These are phyloP conservation scores for Rhynchophorus ferrugineus DNA, from an alignment of 1,140 invertebrate species.

Conservation along the genomic window DNA sequence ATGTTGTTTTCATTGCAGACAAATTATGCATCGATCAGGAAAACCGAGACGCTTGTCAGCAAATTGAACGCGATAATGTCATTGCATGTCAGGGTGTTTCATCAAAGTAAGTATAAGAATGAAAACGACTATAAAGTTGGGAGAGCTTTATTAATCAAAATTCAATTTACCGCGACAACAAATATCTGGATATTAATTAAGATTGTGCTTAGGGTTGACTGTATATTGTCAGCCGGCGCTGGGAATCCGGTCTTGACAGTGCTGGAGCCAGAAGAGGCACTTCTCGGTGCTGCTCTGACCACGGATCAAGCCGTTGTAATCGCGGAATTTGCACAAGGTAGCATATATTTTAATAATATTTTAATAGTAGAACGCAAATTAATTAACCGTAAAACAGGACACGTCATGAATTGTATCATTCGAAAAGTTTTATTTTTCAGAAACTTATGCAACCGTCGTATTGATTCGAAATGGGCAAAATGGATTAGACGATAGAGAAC, in stretches of 20 bases:
- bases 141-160: no score
- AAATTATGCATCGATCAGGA: conserved; percentile 14
- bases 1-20: conserved; percentile 14
- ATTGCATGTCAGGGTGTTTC: conserved; percentile 2
- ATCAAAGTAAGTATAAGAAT: conserved; percentile 13
- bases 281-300: conserved; percentile 21
- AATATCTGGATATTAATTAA: conserved; percentile 9
- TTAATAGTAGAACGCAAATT: not conserved
- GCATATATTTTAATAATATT: not conserved
- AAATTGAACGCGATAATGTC: conserved; percentile 15
- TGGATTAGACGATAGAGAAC: conserved; percentile 41
- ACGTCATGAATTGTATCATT: no score
- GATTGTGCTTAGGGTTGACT: conserved; percentile 28
- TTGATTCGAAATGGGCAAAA: conserved; percentile 41
- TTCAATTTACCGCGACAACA: no score
- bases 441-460: conserved; percentile 50
- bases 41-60: conserved; percentile 17
- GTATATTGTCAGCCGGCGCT: conserved; percentile 26
- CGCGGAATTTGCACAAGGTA: conserved; percentile 20
- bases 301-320: conserved; percentile 16
- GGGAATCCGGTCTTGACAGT: conserved; percentile 20
- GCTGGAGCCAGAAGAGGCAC: conserved; percentile 26
- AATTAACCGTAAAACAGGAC: no score
- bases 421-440: conserved; percentile 42
- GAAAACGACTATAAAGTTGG: not conserved